Evolutionary conservation across 2,888 invertebrate genomes (phyloP).

Genomic region (Dorcus parallelipipedus): DNA sequence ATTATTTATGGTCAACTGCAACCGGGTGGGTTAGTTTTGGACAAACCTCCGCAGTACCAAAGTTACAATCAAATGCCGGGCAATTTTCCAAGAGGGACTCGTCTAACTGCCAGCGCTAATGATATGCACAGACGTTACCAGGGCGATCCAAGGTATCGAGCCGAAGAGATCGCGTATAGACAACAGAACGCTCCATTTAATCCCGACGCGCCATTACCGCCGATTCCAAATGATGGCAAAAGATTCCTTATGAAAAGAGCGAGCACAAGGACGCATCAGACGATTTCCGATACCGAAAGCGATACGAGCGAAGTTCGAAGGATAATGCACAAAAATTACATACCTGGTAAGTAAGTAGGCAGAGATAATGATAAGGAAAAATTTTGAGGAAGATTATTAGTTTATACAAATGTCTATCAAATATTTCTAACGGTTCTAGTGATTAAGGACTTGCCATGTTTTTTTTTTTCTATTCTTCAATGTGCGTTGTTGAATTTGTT

Average conservation of each 20-base stretch:
- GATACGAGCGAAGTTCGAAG: slow-evolving; percentile 70
- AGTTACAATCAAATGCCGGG: slow-evolving; percentile 31
- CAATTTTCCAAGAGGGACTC: slow-evolving; percentile 42
- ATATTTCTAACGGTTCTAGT: too few relatives aligned
- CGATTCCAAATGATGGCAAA: slow-evolving; percentile 38
- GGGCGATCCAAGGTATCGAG: slow-evolving; percentile 15
- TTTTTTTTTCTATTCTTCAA: too few relatives aligned
- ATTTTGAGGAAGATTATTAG: slow-evolving; percentile 28
- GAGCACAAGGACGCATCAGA: slow-evolving; percentile 33
- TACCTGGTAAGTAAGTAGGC: slow-evolving; percentile 22
- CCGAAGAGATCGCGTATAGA: slow-evolving; percentile 1
- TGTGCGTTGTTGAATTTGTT: too few relatives aligned
- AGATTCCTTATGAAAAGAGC: slow-evolving; percentile 20
- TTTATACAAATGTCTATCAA: too few relatives aligned
- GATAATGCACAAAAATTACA: slow-evolving; percentile 47
- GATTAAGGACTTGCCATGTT: too few relatives aligned
- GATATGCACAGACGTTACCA: slow-evolving; percentile 41
- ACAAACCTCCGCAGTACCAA: slow-evolving; percentile 26
- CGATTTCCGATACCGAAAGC: slow-evolving; percentile 62
- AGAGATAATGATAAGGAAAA: slow-evolving; percentile 12
- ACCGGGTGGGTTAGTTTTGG: slow-evolving; percentile 24
- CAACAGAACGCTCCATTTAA: slow-evolving; percentile 18
- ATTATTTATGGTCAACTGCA: slow-evolving; percentile 45
- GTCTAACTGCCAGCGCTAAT: slow-evolving; percentile 46
- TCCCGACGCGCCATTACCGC: slow-evolving; percentile 49